Percentiles rank a stretch among this genome's conserved stretches.
Conservation (phyloP, 2,888 invertebrate genomes). For the Orgyia antiqua region DNA sequence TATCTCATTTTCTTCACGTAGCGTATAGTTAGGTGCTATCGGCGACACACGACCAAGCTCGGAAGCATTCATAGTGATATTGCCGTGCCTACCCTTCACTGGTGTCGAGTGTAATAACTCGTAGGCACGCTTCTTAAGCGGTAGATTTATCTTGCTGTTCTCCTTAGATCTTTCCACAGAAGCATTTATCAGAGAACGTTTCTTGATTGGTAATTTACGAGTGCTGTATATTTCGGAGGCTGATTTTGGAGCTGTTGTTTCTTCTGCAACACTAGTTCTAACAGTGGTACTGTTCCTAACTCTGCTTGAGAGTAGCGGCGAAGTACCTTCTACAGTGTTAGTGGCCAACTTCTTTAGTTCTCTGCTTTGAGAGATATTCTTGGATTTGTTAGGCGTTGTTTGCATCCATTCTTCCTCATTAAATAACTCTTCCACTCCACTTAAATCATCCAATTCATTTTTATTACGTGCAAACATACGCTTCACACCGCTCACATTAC, state of each 20-base stretch:
- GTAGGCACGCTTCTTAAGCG: constrained; percentile 51
- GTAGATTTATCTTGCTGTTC: constrained; percentile 23
- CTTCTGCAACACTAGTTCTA: constrained; percentile 3
- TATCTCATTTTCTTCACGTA: not conserved
- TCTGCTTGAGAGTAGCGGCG: constrained; percentile 30
- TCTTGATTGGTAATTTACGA: constrained; percentile 52
- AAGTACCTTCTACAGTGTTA: constrained; percentile 38
- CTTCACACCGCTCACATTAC: constrained; percentile 49
- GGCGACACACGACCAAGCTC: constrained; percentile 54
- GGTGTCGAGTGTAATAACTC: constrained; percentile 58
- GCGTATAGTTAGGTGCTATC: constrained; percentile 19
- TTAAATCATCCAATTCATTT: constrained; percentile 38
- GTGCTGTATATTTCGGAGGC: constrained; percentile 38
- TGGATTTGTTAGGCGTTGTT: constrained; percentile 23
- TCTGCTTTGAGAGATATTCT: constrained; percentile 16
- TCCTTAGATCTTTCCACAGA: constrained; percentile 1
- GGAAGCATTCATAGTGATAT: constrained; percentile 31
- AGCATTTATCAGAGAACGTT: constrained; percentile 38
- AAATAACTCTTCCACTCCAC: constrained; percentile 56
- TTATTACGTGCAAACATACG: constrained; percentile 33
- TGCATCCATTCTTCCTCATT: constrained; percentile 30
- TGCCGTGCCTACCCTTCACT: constrained; percentile 32
- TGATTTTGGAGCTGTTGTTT: constrained; percentile 14
- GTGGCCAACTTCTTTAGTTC: constrained; percentile 45
- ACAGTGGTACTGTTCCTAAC: constrained; percentile 26